Conservation (phyloP, 1,140 invertebrate species). For the Danaus melanippus region DNA sequence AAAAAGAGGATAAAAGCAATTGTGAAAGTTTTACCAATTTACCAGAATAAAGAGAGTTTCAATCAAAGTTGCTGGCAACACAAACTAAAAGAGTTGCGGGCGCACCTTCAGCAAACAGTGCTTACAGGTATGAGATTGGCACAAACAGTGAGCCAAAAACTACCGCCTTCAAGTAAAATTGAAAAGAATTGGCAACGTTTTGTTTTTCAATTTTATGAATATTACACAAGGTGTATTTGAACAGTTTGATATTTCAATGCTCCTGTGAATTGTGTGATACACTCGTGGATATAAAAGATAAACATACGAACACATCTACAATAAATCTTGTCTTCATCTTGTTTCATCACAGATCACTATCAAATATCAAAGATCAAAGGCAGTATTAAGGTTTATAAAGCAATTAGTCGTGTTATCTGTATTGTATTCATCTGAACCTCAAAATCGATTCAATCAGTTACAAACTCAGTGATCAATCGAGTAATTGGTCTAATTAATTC, state of each 20-base stretch:
- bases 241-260: too few relatives aligned
- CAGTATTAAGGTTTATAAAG: too few relatives aligned
- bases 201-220: constrained; percentile 8
- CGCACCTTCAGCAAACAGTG: constrained; percentile 46
- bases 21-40: constrained; percentile 55
- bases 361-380: too few relatives aligned
- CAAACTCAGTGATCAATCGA: constrained; percentile 34
- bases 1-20: constrained; percentile 49
- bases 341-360: too few relatives aligned
- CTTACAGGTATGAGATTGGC: constrained; percentile 19
- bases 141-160: constrained; percentile 9
- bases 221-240: constrained; percentile 1
- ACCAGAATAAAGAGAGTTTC: constrained; percentile 61
- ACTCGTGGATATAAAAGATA: too few relatives aligned
- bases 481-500: constrained; percentile 46
- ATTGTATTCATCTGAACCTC: not conserved
- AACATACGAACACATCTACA: too few relatives aligned
- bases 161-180: constrained; percentile 8
- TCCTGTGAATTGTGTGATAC: too few relatives aligned
- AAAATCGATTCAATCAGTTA: constrained; percentile 16
- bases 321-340: too few relatives aligned
- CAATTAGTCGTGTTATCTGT: too few relatives aligned
- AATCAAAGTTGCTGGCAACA: constrained; percentile 61
- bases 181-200: constrained; percentile 6
- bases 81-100: constrained; percentile 51